A percentile compares a stretch with the other conserved stretches of the same genome.
phyloP scores from a whole-genome alignment of 35 echinoderm and acorn worm species.

The Lytechinus pictus region DNA sequence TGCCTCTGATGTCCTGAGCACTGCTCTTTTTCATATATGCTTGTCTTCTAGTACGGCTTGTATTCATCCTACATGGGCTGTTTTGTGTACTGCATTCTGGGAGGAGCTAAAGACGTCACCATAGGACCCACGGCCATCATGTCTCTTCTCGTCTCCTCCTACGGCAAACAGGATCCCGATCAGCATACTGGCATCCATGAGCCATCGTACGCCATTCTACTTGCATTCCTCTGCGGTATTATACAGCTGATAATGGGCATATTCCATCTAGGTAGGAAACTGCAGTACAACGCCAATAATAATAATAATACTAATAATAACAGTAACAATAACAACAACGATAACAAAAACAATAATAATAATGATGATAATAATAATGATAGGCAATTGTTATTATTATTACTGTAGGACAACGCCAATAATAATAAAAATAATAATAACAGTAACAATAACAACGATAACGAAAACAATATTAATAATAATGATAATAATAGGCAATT shows the following conservation, averaged over 20 bases:
- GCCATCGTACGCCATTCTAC: conserved; percentile 67
- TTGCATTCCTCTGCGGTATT: conserved; percentile 67
- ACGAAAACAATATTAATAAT: too few species aligned
- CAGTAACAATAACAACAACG: too few species aligned
- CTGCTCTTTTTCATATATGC: background rate
- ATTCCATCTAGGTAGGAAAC: conserved; percentile 74
- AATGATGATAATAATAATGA: too few species aligned
- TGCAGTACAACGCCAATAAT: too few species aligned
- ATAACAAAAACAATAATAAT: too few species aligned
- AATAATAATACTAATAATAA: too few species aligned
- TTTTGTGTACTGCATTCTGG: conserved; percentile 89
- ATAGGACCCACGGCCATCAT: conserved; percentile 96
- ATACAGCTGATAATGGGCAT: conserved; percentile 69
- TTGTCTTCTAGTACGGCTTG: conserved; percentile 79
- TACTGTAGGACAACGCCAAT: too few species aligned
- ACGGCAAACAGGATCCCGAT: conserved; percentile 56
- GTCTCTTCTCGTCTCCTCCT: conserved; percentile 83
- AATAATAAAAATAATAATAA: too few species aligned
- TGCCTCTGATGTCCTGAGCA: too few species aligned
- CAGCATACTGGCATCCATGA: conserved; percentile 58
- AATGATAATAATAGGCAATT: too few species aligned
- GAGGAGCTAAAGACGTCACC: conserved; percentile 85
- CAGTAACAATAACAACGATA: too few species aligned
- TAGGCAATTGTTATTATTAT: too few species aligned
- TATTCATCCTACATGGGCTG: conserved; percentile 97